Evolutionary conservation across 1,140 invertebrate genomes (phyloP), one percentile per base, ranked within the genome.

Genomic region (Bombus sylvicola): DNA sequence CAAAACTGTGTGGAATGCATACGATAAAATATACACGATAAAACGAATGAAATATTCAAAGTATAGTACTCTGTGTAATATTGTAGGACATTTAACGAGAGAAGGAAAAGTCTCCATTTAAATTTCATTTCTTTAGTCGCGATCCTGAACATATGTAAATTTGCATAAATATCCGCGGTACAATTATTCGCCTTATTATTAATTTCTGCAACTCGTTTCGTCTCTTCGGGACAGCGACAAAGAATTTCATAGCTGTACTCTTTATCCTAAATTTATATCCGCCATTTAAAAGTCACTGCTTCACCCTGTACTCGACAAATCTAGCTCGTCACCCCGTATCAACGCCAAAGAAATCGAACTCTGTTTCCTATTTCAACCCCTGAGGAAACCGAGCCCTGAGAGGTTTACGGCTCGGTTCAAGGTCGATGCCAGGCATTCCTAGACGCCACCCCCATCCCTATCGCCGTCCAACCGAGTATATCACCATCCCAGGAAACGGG

Each of bases 391-490:
- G 43, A 66, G 31, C 64, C 25, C 53, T 43, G 4, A 9, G 15
- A 64, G 41, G 25, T 13, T 31, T 18, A n/a, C 12, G 9, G n/a
- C 25, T 72, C 88, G 88, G 88, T 90, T 89, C 89, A 90, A 89
- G 88, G 89, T 90, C 89, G 87, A 88, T 79, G 64, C 59, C 68
- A 83, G 80, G 53, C 81, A 89, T 89, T 89, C 89, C 89, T 47
- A 87, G 89, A 71, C 81, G 85, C 64, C 74, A 62, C 74, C 80
- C 47, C 68, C 43, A 34, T 62, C 78, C 88, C 37, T 66, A 31
- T 81, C 34, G 53, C 25, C n/a, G 66, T 25, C 64, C 37, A 86
- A 59, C 41, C 43, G 72, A 87, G 78, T 89, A 89, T 84, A 89
- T 89, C 85, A 87, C 88, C 80, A 79, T 86, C 83, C 74, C 81